Base-by-base conservation (phyloP, 2,888 invertebrate species). In the Ormia ochracea region DNA sequence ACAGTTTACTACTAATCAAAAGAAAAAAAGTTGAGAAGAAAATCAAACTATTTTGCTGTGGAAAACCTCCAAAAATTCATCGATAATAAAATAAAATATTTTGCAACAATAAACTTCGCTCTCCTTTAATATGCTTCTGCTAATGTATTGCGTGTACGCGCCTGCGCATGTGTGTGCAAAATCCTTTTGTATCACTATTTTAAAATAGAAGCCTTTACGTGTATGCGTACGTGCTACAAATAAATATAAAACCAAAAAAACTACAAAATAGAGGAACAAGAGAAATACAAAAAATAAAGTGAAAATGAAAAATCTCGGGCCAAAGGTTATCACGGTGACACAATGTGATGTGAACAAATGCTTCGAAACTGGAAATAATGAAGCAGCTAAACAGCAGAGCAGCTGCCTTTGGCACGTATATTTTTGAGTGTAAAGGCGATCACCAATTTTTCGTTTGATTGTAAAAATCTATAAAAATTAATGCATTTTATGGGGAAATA, bases 241-340 rank as follows among this genome's bases (percentile, higher is more conserved):
- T 23, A 38, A 10, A 48, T 23, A 45, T n/a, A 45, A 45, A 21
- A 83, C 31, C 28, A 58, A 43, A 82, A 23, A 23, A 50, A 61
- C 50, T 33, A 58, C 10, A 17, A 41, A 14, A 19, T 17, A 10
- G 17, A 38, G 33, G 6, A 48, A 41, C 17, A 31, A 68, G n/a
- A n/a, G n/a, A n/a, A n/a, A n/a, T n/a, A n/a, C n/a, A n/a, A n/a
- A n/a, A n/a, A n/a, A n/a, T n/a, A n/a, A n/a, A n/a, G n/a, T n/a
- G n/a, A n/a, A n/a, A n/a, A n/a, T n/a, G n/a, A 61, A 69, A 68
- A 78, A 28, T 48, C 43, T 82, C 76, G 76, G 87, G 86, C 85
- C 85, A 86, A 85, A 86, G 86, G 86, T 86, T 86, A 86, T 85
- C 85, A 85, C 84, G 83, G 82, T 85, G 85, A 84, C 85, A 84